Evolutionary conservation across 2,888 invertebrate genomes (phyloP), one percentile per base, ranked within the genome.

Genomic region (Smittia aterrima): DNA sequence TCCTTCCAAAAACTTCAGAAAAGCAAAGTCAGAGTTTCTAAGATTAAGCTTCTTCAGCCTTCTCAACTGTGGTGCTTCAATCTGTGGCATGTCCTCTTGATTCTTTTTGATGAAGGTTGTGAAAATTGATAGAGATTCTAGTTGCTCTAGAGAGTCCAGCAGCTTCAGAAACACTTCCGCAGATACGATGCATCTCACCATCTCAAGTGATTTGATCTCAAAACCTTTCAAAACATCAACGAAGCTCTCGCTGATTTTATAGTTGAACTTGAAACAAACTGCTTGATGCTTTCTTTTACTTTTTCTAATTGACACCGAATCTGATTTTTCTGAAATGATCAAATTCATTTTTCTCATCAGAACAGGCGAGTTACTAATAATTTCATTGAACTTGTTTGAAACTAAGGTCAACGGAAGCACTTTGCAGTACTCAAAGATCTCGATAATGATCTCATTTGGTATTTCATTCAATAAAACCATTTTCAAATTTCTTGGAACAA

Each of bases 341-440:
- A 71, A 41, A 32, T 53, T 16, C 6, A 71, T 13, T 32, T 71
- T 71, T 27, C 25, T 24, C 71, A 71, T 71, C 32, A 71, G 47
- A 2, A 16, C 25, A 18, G 71, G 54, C 7, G 71, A 54, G 24
- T 71, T 71, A 27, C 71, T 71, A 0, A 71, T 54, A 4, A 71
- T 20, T 1, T 54, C 13, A 18, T 71, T 71, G 41, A 71, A 71
- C 24, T 71, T 54, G 18, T 53, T 27, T 18, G 22, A 71, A 1
- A 71, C 71, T 1, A 27, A 16, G 1, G 58, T 71, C 1, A 71
- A n/a, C n/a, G 54, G 54, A 16, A 71, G 32, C 1, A 71, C 71
- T 27, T 71, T 71, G 25, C 71, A 71, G 54, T 32, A 32, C 6
- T 32, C 32, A 16, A 71, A 71, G 1, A 71, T 71, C 24, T 71